phyloP scores from a whole-genome alignment of 2,113 vertebrate species.

The Nothobranchius kuhntae region DNA sequence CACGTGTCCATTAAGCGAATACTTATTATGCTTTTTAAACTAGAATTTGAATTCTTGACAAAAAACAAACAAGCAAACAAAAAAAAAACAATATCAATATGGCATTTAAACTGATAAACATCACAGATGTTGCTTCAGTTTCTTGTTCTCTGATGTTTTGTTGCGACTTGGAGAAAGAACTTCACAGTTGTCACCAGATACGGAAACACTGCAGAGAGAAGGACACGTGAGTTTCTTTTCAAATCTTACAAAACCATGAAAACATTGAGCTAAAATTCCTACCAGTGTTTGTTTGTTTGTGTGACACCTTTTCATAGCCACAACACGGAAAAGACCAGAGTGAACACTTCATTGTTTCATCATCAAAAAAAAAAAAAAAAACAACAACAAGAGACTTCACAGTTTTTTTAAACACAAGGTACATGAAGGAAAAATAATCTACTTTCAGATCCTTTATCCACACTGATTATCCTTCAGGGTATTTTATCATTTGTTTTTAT shows the following conservation, averaged over 20 bases:
- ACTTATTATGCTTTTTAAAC: not conserved
- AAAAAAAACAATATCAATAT: slow-evolving; percentile 16
- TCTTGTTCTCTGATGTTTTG: not conserved
- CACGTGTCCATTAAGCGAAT: slow-evolving; percentile 14
- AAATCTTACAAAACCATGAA: not conserved
- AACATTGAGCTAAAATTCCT: slow-evolving; percentile 23
- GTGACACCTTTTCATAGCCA: slow-evolving; percentile 34
- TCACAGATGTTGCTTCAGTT: not conserved
- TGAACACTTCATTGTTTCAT: slow-evolving; percentile 12
- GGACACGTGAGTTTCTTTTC: slow-evolving; percentile 1
- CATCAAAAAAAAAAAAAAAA: not conserved
- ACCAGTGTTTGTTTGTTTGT: not conserved
- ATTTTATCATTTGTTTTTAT: no score
- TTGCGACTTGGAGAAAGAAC: not conserved
- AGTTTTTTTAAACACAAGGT: slow-evolving; percentile 20
- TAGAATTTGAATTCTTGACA: no score
- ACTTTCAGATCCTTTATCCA: not conserved
- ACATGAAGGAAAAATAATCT: slow-evolving; percentile 24
- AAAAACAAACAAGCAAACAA: slow-evolving; percentile 17
- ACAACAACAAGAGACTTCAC: slow-evolving; percentile 16
- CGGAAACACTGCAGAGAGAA: slow-evolving; percentile 18
- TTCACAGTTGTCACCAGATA: slow-evolving; percentile 3
- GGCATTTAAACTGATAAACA: slow-evolving; percentile 6
- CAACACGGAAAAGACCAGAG: slow-evolving; percentile 30
- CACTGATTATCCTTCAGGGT: no score